phyloP scores from a whole-genome alignment of 2,113 vertebrate genomes.

The Silurus glanis region DNA sequence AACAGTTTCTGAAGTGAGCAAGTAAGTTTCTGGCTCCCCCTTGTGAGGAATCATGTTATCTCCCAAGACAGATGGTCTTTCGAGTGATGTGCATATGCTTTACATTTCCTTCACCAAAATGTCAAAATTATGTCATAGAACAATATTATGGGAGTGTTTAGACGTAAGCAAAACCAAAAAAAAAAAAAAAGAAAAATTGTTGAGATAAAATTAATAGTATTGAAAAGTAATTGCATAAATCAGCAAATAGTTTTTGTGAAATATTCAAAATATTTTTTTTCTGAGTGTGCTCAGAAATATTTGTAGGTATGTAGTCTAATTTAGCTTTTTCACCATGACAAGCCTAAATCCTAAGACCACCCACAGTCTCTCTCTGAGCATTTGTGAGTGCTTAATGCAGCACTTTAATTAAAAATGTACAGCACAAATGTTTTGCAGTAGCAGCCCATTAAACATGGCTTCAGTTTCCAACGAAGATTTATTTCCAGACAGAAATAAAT shows the following conservation, averaged over 20 bases:
- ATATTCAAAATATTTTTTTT: neutral
- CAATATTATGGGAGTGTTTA: neutral
- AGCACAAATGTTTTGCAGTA: neutral
- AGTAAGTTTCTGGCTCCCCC: neutral
- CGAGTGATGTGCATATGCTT: neutral
- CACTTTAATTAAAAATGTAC: too few species aligned
- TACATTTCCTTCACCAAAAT: neutral
- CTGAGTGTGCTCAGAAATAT: neutral
- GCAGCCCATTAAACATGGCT: neutral
- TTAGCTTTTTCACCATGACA: conserved; percentile 41
- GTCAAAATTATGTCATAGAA: neutral
- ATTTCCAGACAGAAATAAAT: neutral
- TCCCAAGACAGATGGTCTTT: neutral
- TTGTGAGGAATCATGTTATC: neutral
- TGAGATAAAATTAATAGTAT: neutral
- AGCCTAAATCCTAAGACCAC: conserved; percentile 39
- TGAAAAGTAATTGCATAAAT: neutral
- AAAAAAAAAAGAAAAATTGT: neutral
- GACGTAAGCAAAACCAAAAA: neutral
- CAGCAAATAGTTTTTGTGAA: neutral
- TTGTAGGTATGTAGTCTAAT: conserved; percentile 9
- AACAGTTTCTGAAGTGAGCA: too few species aligned
- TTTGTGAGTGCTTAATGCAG: neutral
- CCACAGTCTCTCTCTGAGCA: conserved; percentile 13
- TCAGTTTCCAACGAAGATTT: neutral